Conservation (phyloP, 2,113 vertebrate genomes). For the Oreochromis tanganicae region DNA sequence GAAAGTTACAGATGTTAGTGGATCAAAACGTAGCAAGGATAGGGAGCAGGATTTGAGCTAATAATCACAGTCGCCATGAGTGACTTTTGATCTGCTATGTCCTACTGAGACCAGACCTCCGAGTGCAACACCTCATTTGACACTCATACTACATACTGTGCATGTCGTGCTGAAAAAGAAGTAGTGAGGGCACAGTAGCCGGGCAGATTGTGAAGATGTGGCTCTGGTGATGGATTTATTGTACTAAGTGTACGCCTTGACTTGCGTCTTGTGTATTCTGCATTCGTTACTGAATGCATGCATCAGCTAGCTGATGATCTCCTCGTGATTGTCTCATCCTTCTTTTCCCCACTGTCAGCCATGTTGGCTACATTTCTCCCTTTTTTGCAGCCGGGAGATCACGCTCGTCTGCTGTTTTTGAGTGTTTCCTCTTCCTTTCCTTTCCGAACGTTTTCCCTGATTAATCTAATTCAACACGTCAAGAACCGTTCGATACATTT, state of each 20-base stretch:
- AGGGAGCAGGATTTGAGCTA: neutral
- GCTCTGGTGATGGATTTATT: neutral
- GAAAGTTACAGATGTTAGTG: neutral
- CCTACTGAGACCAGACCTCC: neutral
- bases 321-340: constrained; percentile 9
- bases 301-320: neutral
- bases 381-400: neutral
- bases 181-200: neutral
- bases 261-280: neutral
- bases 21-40: neutral
- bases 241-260: neutral
- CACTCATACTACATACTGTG: neutral
- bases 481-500: neutral
- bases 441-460: neutral
- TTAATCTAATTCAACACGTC: neutral
- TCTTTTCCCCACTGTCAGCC: neutral
- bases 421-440: neutral
- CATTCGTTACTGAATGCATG: neutral
- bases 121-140: neutral
- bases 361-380: neutral
- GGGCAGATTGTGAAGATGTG: neutral
- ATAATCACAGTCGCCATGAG: neutral
- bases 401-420: neutral
- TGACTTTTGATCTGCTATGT: neutral
- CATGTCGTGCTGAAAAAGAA: neutral